These are phyloP conservation scores for Sciurus vulgaris DNA, from an alignment of 2,797 vertebrate species.

Conservation along the genomic window DNA sequence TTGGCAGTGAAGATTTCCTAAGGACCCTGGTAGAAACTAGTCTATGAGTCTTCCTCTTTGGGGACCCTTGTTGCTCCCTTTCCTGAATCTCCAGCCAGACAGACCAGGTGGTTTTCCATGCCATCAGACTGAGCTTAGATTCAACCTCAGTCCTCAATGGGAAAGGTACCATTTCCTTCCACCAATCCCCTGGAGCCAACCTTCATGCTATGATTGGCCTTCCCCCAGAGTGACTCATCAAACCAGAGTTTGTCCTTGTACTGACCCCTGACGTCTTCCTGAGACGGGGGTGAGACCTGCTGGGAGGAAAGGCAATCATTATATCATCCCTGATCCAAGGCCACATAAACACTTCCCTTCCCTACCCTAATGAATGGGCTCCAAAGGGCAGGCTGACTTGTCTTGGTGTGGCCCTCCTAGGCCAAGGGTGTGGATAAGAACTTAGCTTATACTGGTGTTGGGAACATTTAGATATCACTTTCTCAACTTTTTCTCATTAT, in stretches of 20 bases:
- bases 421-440: constrained; percentile 77
- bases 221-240: constrained; percentile 77
- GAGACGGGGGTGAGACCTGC: constrained; percentile 79
- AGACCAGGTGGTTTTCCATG: constrained; percentile 78
- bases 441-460: constrained; percentile 54
- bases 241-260: constrained; percentile 72
- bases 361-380: constrained; percentile 72
- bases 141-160: constrained; percentile 67
- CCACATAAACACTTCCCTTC: constrained; percentile 81
- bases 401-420: constrained; percentile 68
- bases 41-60: constrained; percentile 18
- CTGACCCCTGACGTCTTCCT: constrained; percentile 82
- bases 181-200: constrained; percentile 37
- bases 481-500: constrained; percentile 54
- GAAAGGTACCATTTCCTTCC: constrained; percentile 82
- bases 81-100: constrained; percentile 52
- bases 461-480: constrained; percentile 70
- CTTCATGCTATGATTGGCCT: constrained; percentile 73
- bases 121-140: constrained; percentile 64
- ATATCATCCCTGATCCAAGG: constrained; percentile 64
- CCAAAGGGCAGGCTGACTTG: constrained; percentile 73
- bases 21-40: neutral
- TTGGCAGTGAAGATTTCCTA: constrained; percentile 46
- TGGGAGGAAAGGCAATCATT: constrained; percentile 81
- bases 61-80: neutral